These are phyloP conservation scores for Paragorgia papillata DNA, from an alignment of 92 coral and sea anemone species.

Conservation along the genomic window DNA sequence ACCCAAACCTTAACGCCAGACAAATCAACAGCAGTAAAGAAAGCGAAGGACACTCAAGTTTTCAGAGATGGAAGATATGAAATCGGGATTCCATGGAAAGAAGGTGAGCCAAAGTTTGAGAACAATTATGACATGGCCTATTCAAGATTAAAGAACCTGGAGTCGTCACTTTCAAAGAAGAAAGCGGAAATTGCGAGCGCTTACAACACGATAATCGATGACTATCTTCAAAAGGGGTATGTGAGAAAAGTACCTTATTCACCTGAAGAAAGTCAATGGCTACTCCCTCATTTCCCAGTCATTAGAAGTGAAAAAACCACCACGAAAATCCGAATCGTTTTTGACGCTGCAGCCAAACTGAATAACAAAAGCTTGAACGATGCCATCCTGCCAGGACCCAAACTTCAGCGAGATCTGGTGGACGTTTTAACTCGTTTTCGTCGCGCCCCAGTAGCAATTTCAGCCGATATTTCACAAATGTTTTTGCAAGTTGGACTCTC, in stretches of 20 bases:
- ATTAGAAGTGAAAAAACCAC: conserved; percentile 54
- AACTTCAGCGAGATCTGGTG: conserved; percentile 47
- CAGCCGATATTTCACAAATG: conserved; percentile 60
- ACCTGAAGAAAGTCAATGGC: conserved; percentile 42
- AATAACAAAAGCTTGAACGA: conserved; percentile 47
- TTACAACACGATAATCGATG: conserved; percentile 41
- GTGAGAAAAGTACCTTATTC: conserved; percentile 31
- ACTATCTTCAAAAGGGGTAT: conserved; percentile 48
- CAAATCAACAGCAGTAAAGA: conserved; percentile 14
- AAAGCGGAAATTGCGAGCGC: conserved; percentile 41
- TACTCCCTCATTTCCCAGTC: conserved; percentile 64
- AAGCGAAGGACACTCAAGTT: too few relatives aligned
- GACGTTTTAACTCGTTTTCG: conserved; percentile 53
- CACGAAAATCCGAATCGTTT: conserved; percentile 59
- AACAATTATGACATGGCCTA: conserved; percentile 55
- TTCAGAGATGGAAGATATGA: conserved; percentile 26
- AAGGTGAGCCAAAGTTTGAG: conserved; percentile 51
- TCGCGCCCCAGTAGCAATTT: conserved; percentile 45
- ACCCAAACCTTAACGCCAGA: conserved; percentile 36
- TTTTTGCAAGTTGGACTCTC: conserved; percentile 46
- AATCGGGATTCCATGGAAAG: conserved; percentile 54
- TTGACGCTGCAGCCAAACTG: conserved; percentile 51
- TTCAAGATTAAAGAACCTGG: conserved; percentile 16
- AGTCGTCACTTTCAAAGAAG: conserved; percentile 28
- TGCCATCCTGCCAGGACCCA: conserved; percentile 59